Base-by-base conservation (phyloP, 2,113 vertebrate species). In the Myiozetetes cayanensis region DNA sequence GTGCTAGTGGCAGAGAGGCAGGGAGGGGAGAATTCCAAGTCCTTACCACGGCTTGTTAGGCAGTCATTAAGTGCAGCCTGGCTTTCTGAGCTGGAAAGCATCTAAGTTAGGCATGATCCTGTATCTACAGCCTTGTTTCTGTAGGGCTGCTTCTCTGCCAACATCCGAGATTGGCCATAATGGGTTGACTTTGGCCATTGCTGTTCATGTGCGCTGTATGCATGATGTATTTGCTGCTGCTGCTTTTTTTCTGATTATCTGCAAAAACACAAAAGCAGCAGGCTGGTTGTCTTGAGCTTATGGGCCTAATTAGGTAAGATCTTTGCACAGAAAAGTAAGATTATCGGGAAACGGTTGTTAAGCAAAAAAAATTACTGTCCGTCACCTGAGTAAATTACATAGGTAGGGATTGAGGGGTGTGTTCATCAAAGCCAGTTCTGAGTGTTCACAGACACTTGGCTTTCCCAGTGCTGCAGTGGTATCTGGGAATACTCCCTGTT, bases 61-160 rank as follows among this genome's bases (percentile, higher is more conserved):
- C 56, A 93, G 95, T 89, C 85, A 87, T 77, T 53, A 91, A 55
- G 35, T 85, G 37, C 62, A 70, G 23, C 37, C 52, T 63, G 71
- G 24, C 47, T 75, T 94, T 87, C 72, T 87, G 55, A 65, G 55
- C 61, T 41, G 78, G 33, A 87, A 90, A 79, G 23, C 37, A 71
- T 79, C 17, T 66, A 31, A 79, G 72, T 81, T 82, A 65, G 62
- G 58, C 41, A 41, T n/a, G 58, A 37, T 89, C 44, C 55, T 74
- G 0, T n/a, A 61, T 37, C n/a, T 66, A 41, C 71, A 87, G 70
- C 12, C 56, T 72, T 52, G 10, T 73, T 62, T 83, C 85, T 88
- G 12, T 56, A 46, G 33, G 31, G 66, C 62, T 91, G 82, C 65
- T 90, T 84, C 30, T 84, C 56, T 91, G n/a, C 46, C 85, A 65